phyloP scores from a whole-genome alignment of 2,797 vertebrate genomes.

The Florisuga fusca region DNA sequence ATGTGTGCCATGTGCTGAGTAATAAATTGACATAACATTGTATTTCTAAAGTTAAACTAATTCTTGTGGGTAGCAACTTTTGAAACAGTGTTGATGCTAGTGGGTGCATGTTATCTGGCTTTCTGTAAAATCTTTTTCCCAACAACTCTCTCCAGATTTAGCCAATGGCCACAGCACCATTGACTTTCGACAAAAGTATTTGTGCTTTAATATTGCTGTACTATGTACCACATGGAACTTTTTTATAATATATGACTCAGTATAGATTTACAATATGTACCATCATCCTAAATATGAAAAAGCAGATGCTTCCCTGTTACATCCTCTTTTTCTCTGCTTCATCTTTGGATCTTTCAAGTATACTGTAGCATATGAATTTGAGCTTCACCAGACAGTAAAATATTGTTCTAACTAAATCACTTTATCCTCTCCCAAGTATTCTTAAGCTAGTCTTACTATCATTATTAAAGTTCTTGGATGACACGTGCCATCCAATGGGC shows the following conservation, averaged over 20 bases:
- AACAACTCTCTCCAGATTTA: not conserved
- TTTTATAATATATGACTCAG: not conserved
- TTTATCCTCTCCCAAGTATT: not conserved
- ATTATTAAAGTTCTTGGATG: not conserved
- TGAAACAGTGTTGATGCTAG: not conserved
- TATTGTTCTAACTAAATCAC: not conserved
- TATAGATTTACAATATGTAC: not conserved
- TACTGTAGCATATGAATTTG: not conserved
- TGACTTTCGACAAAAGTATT: not conserved
- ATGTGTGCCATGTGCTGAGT: not conserved
- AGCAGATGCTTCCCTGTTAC: not conserved
- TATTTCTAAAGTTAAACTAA: not conserved
- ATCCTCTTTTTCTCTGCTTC: not conserved
- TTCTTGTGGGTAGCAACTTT: not conserved
- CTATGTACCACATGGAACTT: not conserved
- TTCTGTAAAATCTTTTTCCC: not conserved
- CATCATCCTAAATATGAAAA: not conserved
- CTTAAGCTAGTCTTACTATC: not conserved
- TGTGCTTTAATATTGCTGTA: not conserved
- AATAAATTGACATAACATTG: not conserved
- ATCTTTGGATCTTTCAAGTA: not conserved
- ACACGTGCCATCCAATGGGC: not conserved
- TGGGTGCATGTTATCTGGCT: rapidly evolving
- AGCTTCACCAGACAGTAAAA: not conserved
- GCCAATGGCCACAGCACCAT: not conserved